Conservation (phyloP, 2,888 invertebrate species). For the Spodoptera littoralis region DNA sequence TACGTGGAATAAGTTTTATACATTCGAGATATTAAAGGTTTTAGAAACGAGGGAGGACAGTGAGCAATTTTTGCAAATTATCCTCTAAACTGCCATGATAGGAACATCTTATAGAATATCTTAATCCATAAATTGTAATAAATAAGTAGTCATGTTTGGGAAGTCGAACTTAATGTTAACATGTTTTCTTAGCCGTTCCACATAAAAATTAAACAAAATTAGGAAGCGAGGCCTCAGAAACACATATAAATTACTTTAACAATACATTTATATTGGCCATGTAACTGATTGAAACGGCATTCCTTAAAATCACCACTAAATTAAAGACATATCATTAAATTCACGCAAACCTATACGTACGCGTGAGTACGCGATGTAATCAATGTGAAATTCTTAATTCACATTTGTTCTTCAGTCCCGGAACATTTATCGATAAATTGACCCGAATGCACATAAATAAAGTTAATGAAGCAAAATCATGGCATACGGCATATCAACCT, state of each 20-base stretch:
- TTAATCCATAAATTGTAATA: too few species aligned
- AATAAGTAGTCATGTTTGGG: too few species aligned
- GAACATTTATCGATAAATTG: constrained; percentile 80
- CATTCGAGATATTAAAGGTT: constrained; percentile 46
- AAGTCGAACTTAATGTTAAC: too few species aligned
- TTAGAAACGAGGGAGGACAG: too few species aligned
- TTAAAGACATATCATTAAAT: constrained; percentile 50
- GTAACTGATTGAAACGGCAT: constrained; percentile 4
- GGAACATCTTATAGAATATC: too few species aligned
- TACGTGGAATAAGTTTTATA: constrained; percentile 53
- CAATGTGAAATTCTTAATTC: constrained; percentile 77
- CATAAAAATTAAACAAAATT: too few species aligned
- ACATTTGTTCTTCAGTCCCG: constrained; percentile 72
- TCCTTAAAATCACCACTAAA: constrained; percentile 46
- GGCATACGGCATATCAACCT: constrained; percentile 66
- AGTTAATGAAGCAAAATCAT: constrained; percentile 82
- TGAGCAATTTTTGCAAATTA: too few species aligned
- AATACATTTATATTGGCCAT: neutral
- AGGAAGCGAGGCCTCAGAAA: too few species aligned
- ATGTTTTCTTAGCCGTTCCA: too few species aligned
- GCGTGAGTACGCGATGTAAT: constrained; percentile 75
- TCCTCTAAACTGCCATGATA: too few species aligned
- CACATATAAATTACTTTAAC: too few species aligned
- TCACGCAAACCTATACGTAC: constrained; percentile 69
- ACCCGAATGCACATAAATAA: constrained; percentile 79